phyloP scores from a whole-genome alignment of 2,797 vertebrate species.

The Rhinophrynus dorsalis region DNA sequence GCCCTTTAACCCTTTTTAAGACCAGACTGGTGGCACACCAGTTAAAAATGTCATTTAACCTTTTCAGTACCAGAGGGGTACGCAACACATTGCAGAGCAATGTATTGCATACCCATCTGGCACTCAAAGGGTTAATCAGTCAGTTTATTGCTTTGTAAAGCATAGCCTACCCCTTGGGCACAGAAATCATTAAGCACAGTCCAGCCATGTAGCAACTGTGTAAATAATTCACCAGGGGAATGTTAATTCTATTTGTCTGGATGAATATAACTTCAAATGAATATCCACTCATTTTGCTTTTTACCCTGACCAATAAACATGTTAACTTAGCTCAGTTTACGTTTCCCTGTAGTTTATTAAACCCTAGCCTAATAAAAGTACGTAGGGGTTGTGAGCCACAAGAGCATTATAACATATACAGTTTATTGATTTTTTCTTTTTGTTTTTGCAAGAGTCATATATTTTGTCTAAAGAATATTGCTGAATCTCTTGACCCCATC shows the following conservation, averaged over 20 bases:
- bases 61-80: no score
- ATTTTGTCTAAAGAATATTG: conserved; percentile 62
- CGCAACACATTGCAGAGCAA: no score
- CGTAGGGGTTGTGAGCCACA: conserved; percentile 64
- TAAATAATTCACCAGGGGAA: neutral
- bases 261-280: conserved; percentile 54
- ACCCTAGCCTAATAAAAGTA: conserved; percentile 60
- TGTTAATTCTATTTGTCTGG: conserved; percentile 1
- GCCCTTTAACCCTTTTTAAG: no score
- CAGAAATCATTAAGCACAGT: no score
- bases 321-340: conserved; percentile 64
- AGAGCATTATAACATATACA: conserved; percentile 68
- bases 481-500: conserved; percentile 60
- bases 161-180: no score
- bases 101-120: no score
- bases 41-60: no score
- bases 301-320: conserved; percentile 64
- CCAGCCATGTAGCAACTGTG: neutral
- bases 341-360: conserved; percentile 60
- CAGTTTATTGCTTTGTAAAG: no score
- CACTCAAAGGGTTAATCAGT: no score
- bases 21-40: no score
- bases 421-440: conserved; percentile 65
- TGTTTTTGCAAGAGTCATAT: conserved; percentile 62
- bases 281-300: conserved; percentile 54